Conservation (phyloP, 2,797 vertebrate genomes). For the Valencia hispanica region DNA sequence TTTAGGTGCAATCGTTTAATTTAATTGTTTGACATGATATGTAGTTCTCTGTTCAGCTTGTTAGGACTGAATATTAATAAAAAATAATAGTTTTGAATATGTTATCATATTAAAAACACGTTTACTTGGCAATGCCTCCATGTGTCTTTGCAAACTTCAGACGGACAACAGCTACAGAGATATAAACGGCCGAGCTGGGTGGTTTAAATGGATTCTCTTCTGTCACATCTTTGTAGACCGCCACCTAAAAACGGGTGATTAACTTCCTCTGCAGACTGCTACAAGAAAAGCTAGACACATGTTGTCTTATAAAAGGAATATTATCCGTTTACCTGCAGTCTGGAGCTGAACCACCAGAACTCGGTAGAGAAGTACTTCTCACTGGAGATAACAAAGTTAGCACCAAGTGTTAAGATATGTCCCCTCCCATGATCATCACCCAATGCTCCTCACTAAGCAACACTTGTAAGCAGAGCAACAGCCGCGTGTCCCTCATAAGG, state of each 20-base stretch:
- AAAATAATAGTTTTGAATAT: too few relatives aligned
- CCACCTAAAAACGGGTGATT: slow-evolving; percentile 55
- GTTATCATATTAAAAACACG: too few relatives aligned
- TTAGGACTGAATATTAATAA: too few relatives aligned
- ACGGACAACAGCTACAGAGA: slow-evolving; percentile 11
- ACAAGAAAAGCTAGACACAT: slow-evolving; percentile 25
- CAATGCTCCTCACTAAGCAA: slow-evolving; percentile 42
- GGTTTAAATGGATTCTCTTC: slow-evolving; percentile 41
- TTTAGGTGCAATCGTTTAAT: too few relatives aligned
- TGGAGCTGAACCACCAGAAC: slow-evolving; percentile 34
- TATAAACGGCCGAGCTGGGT: slow-evolving; percentile 15
- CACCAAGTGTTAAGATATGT: too few relatives aligned
- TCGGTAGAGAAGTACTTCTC: slow-evolving; percentile 36
- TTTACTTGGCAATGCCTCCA: slow-evolving; percentile 20
- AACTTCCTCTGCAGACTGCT: slow-evolving; percentile 32
- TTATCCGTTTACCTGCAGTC: slow-evolving; percentile 34
- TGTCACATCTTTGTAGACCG: slow-evolving; percentile 47
- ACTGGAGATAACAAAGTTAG: slow-evolving; percentile 55
- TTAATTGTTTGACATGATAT: too few relatives aligned
- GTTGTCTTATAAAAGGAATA: slow-evolving; percentile 35
- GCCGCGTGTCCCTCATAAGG: slow-evolving; percentile 57
- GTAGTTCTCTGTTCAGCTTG: too few relatives aligned
- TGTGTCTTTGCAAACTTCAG: slow-evolving; percentile 21
- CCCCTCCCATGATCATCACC: slow-evolving; percentile 10
- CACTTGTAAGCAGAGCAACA: slow-evolving; percentile 38